Conservation (phyloP, 2,888 invertebrate species). For the Sinotaia quadrata region DNA sequence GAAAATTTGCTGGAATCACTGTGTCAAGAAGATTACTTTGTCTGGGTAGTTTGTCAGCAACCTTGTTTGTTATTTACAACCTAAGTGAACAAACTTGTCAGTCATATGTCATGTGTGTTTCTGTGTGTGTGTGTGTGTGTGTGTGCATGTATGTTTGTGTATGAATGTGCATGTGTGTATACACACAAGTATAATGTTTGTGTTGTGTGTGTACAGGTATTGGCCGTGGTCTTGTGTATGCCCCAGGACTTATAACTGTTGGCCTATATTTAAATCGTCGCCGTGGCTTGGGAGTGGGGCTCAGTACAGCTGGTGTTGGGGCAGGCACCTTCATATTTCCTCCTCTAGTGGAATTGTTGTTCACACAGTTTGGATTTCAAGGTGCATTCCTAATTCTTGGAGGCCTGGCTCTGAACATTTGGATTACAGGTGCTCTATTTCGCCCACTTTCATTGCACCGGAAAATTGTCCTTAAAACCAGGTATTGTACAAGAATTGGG, state of each 20-base stretch:
- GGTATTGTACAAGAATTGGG: constrained; percentile 6
- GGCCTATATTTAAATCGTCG: constrained; percentile 57
- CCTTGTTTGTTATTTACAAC: no score
- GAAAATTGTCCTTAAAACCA: constrained; percentile 2
- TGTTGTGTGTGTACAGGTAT: constrained; percentile 44
- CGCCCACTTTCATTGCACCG: constrained; percentile 46
- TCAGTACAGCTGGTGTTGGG: constrained; percentile 58
- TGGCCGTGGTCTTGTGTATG: constrained; percentile 54
- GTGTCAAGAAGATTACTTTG: no score
- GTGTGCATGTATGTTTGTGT: constrained; percentile 11
- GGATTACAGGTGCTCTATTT: constrained; percentile 51
- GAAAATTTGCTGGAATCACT: no score
- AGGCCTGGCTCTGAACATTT: constrained; percentile 47
- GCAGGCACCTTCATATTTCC: constrained; percentile 57
- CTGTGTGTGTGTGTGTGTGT: neutral
- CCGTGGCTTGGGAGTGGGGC: constrained; percentile 54
- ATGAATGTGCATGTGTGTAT: neutral
- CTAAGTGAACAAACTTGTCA: no score
- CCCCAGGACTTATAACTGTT: constrained; percentile 53
- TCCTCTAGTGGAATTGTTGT: constrained; percentile 48
- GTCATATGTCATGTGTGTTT: constrained; percentile 10
- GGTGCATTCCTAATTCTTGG: constrained; percentile 54
- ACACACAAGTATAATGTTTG: neutral
- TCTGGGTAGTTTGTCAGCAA: no score
- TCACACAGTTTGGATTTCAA: constrained; percentile 48